Evolutionary conservation across 2,113 vertebrate species (phyloP).

Genomic region (Chloebia gouldiae): DNA sequence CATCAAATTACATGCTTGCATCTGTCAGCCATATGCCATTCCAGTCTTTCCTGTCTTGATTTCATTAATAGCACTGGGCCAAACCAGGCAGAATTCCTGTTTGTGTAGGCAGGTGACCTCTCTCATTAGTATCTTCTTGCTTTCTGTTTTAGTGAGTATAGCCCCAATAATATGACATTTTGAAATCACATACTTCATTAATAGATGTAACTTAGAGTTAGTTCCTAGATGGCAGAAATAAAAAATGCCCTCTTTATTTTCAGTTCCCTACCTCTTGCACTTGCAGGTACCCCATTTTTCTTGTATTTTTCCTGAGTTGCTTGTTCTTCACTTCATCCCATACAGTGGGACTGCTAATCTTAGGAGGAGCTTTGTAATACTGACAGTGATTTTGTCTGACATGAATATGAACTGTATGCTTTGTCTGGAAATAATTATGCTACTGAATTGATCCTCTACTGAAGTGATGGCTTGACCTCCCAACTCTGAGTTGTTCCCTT

Average conservation of each 20-base stretch:
- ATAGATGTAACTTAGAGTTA: not conserved
- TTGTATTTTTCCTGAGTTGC: not conserved
- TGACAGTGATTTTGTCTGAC: not conserved
- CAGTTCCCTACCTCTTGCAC: not conserved
- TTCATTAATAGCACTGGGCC: slow-evolving; percentile 37
- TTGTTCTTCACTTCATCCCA: not conserved
- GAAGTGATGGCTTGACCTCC: slow-evolving; percentile 12
- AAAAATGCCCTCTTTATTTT: not conserved
- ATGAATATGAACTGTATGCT: not conserved
- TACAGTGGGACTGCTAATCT: not conserved
- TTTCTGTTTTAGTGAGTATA: slow-evolving; percentile 41
- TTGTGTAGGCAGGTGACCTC: slow-evolving; percentile 50
- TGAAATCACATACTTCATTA: not conserved
- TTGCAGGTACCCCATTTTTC: not conserved
- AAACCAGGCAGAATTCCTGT: slow-evolving; percentile 50
- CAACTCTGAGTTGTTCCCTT: not conserved
- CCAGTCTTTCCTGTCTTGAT: slow-evolving; percentile 48
- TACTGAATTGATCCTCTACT: not conserved
- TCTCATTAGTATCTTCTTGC: slow-evolving; percentile 21
- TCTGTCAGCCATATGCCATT: slow-evolving; percentile 62
- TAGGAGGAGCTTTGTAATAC: not conserved
- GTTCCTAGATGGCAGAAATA: not conserved
- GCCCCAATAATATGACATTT: slow-evolving; percentile 35
- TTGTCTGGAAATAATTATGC: slow-evolving; percentile 36
- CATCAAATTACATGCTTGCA: slow-evolving; percentile 42